These are phyloP conservation scores for Notothenia coriiceps DNA, from an alignment of 2,113 vertebrate genomes.

Conservation along the genomic window DNA sequence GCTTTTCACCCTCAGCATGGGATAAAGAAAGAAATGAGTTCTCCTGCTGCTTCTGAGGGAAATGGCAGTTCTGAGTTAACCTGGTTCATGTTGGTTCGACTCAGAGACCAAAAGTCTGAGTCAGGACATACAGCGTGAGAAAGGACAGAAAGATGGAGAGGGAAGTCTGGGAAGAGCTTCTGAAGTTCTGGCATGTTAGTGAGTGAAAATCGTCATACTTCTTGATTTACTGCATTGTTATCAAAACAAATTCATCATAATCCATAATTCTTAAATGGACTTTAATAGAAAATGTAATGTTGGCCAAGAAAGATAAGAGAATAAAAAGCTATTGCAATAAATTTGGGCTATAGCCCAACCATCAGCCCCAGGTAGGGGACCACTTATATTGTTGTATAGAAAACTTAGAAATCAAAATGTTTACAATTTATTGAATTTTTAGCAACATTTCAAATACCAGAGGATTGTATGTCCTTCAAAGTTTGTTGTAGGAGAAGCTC, in stretches of 20 bases:
- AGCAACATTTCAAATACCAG: too few relatives aligned
- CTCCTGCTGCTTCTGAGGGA: conserved; percentile 7
- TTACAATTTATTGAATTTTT: too few relatives aligned
- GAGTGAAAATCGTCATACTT: not conserved
- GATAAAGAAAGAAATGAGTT: conserved; percentile 3
- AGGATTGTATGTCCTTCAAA: too few relatives aligned
- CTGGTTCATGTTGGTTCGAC: not conserved
- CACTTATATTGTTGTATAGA: too few relatives aligned
- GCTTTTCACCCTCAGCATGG: conserved; percentile 9
- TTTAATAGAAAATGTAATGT: too few relatives aligned
- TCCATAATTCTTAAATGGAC: too few relatives aligned
- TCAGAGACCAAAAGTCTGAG: not conserved
- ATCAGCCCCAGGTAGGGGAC: too few relatives aligned
- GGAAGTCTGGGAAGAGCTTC: not conserved
- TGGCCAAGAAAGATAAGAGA: too few relatives aligned
- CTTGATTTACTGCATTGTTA: not conserved
- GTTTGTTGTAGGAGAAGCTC: too few relatives aligned
- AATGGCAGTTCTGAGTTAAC: not conserved
- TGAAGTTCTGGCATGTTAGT: not conserved
- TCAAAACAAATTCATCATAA: not conserved
- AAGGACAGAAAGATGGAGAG: not conserved
- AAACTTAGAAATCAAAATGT: too few relatives aligned
- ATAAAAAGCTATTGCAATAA: too few relatives aligned
- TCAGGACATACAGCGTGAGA: not conserved
- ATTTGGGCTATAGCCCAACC: too few relatives aligned